These are phyloP conservation scores for Macroteleia sp. DNA, from an alignment of 2,888 invertebrate genomes.

Conservation along the genomic window DNA sequence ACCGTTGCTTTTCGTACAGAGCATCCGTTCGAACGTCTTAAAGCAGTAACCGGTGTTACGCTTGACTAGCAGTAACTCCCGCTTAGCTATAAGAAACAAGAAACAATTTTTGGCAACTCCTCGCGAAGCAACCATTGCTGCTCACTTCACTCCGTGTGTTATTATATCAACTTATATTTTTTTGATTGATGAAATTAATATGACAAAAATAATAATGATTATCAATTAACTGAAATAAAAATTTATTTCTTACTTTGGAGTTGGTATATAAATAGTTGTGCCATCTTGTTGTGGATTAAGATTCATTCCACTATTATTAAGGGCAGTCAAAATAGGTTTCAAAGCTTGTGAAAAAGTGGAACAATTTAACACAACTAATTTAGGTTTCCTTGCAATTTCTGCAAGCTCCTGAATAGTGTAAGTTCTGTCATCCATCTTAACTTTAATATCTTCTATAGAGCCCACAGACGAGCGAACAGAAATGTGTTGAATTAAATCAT, in stretches of 20 bases:
- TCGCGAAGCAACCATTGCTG: too few relatives aligned
- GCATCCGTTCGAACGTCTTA: too few relatives aligned
- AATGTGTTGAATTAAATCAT: conserved; percentile 91
- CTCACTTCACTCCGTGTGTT: too few relatives aligned
- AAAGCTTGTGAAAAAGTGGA: conserved; percentile 93
- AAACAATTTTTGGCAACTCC: too few relatives aligned
- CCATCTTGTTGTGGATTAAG: conserved; percentile 98
- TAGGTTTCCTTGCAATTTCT: conserved; percentile 94
- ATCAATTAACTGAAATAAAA: too few relatives aligned
- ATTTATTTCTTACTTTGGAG: conserved; percentile 89
- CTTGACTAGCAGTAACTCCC: too few relatives aligned
- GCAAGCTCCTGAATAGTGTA: conserved; percentile 94
- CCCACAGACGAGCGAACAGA: conserved; percentile 92
- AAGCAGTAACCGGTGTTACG: too few relatives aligned
- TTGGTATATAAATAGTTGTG: conserved; percentile 93
- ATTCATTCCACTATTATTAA: conserved; percentile 93
- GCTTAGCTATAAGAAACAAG: too few relatives aligned
- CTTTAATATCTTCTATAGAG: conserved; percentile 90
- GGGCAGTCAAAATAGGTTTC: conserved; percentile 90
- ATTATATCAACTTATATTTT: too few relatives aligned
- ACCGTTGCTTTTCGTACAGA: too few relatives aligned
- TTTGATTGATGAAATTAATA: too few relatives aligned
- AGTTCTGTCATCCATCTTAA: conserved; percentile 91
- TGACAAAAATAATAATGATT: too few relatives aligned
- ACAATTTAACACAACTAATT: conserved; percentile 93